These are phyloP conservation scores for Anticlea derivata DNA, from an alignment of 2,888 invertebrate species.

Conservation along the genomic window DNA sequence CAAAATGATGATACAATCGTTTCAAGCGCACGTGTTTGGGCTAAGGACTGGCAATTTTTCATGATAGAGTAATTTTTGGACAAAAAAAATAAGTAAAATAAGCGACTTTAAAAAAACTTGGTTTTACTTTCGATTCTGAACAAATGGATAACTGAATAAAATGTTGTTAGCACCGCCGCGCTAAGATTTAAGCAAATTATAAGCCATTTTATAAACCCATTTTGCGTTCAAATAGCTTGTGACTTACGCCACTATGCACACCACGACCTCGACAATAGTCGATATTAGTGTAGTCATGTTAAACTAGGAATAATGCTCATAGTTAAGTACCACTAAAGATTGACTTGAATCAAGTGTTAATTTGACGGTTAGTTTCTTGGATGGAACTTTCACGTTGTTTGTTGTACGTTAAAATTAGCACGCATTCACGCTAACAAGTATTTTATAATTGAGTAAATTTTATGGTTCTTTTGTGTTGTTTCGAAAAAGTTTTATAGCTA, in stretches of 20 bases:
- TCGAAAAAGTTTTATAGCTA: neutral
- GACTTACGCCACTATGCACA: neutral
- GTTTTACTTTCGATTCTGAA: no score
- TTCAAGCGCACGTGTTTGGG: no score
- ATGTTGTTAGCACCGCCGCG: no score
- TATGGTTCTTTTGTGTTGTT: neutral
- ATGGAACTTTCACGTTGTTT: constrained; percentile 21
- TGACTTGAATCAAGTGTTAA: constrained; percentile 31
- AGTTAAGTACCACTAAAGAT: constrained; percentile 26
- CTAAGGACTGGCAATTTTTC: no score
- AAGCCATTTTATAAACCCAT: no score
- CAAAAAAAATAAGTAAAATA: no score
- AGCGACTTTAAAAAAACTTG: no score
- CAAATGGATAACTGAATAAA: no score
- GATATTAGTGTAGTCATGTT: constrained; percentile 31
- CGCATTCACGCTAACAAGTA: neutral
- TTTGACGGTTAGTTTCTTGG: constrained; percentile 27
- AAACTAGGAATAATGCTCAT: constrained; percentile 26
- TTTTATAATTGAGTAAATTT: neutral
- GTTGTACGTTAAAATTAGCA: constrained; percentile 16
- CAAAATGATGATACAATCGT: no score
- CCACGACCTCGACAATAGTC: constrained; percentile 22
- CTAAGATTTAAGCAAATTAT: no score
- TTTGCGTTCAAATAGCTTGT: no score
- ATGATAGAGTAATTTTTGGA: no score